Base-by-base conservation (phyloP, 92 coral and sea anemone genomes). In the Anthopleura xanthogrammica region DNA sequence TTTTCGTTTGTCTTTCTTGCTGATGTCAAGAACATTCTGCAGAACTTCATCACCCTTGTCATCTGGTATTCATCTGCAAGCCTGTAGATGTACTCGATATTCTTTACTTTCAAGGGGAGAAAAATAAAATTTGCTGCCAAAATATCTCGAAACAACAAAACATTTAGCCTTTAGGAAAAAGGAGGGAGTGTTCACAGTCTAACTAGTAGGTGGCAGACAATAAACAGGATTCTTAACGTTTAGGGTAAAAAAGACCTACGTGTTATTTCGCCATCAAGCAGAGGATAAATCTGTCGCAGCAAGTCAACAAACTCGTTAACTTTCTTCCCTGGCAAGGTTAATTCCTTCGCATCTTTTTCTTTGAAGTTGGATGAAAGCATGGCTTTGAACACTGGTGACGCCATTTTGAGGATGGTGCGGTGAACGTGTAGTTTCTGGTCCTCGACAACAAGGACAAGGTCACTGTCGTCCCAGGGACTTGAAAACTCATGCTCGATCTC, bases 381-480 rank as follows among this genome's bases (percentile, higher is more conserved):
- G 55, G 79, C 80, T 22, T 87, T 80, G 48, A 87, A 87, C 19
- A 87, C 86, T 65, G 86, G 86, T 0, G 90, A 87, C 1, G 54
- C 72, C 71, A 84, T 20, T 22, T 8, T 87, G 29, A 87, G 5
- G 12, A 87, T 65, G 29, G 72, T 40, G 9, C 87, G 80, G 46
- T 87, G 90, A 43, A 87, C 83, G 16, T 82, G 86, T 17, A 87
- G 83, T 46, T 68, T 81, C 41, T 73, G 65, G 40, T 41, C 58
- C 42, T 72, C 81, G 17, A 81, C 89, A 3, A 81, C 36, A 62
- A 87, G 86, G 17, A 82, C 55, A 56, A 82, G 52, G 65, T 87
- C 86, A 74, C 90, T 82, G 5, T 70, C 90, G 19, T 87, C 86
- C 90, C 90, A 87, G 68, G 82, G 86, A 55, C 83, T 74, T 11